phyloP scores from a whole-genome alignment of 2,113 vertebrate genomes.

The Boulengeromyrus knoepffleri region DNA sequence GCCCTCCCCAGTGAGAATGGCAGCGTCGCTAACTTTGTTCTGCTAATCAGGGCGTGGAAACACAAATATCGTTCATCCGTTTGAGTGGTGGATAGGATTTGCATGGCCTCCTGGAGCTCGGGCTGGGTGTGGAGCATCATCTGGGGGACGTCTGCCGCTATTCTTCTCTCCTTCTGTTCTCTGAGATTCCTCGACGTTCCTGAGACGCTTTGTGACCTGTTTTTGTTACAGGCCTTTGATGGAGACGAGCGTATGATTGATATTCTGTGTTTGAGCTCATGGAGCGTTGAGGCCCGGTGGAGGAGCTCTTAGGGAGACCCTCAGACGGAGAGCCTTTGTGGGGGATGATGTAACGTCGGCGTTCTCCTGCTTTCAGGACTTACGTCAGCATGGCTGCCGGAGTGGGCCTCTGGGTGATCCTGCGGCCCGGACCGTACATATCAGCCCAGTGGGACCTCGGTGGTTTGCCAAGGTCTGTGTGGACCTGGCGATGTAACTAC shows the following conservation, averaged over 20 bases:
- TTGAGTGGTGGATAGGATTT: neutral
- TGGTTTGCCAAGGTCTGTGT: slow-evolving; percentile 65
- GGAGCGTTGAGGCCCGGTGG: neutral
- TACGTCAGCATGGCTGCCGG: slow-evolving; percentile 60
- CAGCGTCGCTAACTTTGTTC: neutral
- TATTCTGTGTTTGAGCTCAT: neutral
- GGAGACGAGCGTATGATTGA: neutral
- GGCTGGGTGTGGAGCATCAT: neutral
- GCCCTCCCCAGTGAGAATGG: neutral
- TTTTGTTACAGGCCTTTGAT: neutral
- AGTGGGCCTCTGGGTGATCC: slow-evolving; percentile 67
- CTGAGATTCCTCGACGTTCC: neutral
- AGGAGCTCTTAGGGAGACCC: neutral
- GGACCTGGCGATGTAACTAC: neutral
- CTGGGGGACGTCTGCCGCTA: neutral
- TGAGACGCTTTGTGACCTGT: neutral
- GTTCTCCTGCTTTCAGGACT: slow-evolving; percentile 41
- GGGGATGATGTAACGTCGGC: neutral
- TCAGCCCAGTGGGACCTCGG: slow-evolving; percentile 67
- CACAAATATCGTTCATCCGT: neutral
- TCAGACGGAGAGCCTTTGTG: neutral
- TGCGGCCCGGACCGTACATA: slow-evolving; percentile 72
- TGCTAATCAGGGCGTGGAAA: neutral
- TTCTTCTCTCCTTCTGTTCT: neutral
- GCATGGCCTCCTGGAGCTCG: neutral